Conservation (phyloP, 2,888 invertebrate genomes). For the Heliconius ethilla region DNA sequence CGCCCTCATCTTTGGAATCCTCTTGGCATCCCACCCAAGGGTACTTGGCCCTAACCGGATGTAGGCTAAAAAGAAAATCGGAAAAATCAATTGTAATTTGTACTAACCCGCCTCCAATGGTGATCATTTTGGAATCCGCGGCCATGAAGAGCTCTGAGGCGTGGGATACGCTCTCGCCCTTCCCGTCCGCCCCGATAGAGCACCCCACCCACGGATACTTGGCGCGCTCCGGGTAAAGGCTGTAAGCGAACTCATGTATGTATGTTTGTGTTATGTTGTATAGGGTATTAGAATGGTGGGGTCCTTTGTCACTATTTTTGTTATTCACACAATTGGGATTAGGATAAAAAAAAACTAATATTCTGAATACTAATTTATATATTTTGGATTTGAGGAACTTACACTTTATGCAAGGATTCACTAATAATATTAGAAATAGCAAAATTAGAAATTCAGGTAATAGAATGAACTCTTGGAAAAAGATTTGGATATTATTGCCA, state of each 20-base stretch:
- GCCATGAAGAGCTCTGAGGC: constrained; percentile 97
- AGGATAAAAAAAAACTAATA: not conserved
- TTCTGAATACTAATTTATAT: not conserved
- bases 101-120: constrained; percentile 96
- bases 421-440: not conserved
- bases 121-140: constrained; percentile 96
- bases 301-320: not conserved
- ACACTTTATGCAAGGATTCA: not conserved
- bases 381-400: not conserved
- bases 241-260: constrained; percentile 49
- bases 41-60: constrained; percentile 92
- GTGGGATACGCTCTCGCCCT: constrained; percentile 85
- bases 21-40: constrained; percentile 94
- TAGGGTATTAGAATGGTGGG: not conserved
- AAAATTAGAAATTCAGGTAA: not conserved
- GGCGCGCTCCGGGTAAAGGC: constrained; percentile 91
- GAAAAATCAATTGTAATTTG: constrained; percentile 35
- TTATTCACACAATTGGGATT: not conserved
- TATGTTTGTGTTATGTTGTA: constrained; percentile 34
- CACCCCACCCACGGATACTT: constrained; percentile 97
- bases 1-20: constrained; percentile 70
- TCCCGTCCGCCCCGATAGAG: constrained; percentile 68
- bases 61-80: constrained; percentile 73
- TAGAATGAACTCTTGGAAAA: not conserved
- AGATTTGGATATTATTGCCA: no score